Evolutionary conservation across 2,113 vertebrate genomes (phyloP), one percentile per base, ranked within the genome.

Genomic region (Paramormyrops kingsleyae): DNA sequence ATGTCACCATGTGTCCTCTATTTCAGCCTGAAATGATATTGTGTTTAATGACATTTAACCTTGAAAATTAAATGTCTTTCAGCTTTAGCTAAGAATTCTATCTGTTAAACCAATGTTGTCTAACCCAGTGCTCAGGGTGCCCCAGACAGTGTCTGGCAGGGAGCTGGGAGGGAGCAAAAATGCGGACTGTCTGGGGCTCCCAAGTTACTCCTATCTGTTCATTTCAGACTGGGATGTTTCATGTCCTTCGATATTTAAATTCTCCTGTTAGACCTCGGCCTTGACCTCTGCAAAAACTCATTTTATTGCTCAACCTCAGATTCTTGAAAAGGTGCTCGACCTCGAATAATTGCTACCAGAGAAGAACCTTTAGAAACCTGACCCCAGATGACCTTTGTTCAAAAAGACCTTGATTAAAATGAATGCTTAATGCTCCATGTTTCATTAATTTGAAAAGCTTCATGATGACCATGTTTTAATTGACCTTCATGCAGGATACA

Each of bases 371-470:
- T 77, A 39, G 31, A 77, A 77, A 35, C 70, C 35, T 77, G 70
- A 35, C 4, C 74, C 15, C 35, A 80, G 35, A 21, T 17, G 35
- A 80, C 74, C 74, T 80, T 80, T 80, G 17, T 39, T 42, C 15
- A 39, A 39, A 80, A 42, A 42, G 35, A 80, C 35, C 35, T 80
- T 80, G 13, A 80, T 80, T 80, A 35, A 42, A 80, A 80, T 42
- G 35, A 80, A 80, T 80, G 35, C 15, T 39, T 80, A 31, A 70
- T 70, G 62, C 27, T 70, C 62, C 10, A 70, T 70, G 62, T 70
- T 70, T n/a, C n/a, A 70, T 70, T 70, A 70, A 39, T 80, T 80
- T 80, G 35, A 80, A 80, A 80, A 80, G 74, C 35, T 80, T 80
- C 15, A 42, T 8, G 74, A 42, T 80, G 74, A 42, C 35, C 35